A percentile compares a stretch with the other conserved stretches of the same genome.
phyloP scores from a whole-genome alignment of 2,888 invertebrate genomes.

The Sminthurides aquaticus region DNA sequence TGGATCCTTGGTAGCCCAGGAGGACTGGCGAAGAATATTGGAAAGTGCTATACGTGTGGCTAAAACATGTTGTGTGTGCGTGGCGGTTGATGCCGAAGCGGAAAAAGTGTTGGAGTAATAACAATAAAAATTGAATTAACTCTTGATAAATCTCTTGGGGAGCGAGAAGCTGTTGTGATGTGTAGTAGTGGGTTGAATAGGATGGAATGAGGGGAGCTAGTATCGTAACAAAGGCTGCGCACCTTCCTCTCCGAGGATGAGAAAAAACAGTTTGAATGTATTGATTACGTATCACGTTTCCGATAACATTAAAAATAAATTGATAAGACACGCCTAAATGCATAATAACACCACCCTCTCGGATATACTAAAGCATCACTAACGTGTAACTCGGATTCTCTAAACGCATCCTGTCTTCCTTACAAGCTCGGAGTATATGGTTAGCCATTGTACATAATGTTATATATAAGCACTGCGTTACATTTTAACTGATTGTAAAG shows the following conservation, averaged over 20 bases:
- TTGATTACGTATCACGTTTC: slow-evolving; percentile 8
- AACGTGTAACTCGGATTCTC: no score
- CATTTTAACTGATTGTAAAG: no score
- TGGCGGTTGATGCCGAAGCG: not conserved
- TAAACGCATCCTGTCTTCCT: no score
- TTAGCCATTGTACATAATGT: no score
- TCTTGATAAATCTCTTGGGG: not conserved
- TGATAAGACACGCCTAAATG: slow-evolving; percentile 5
- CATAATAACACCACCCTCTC: not conserved
- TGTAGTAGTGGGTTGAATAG: no score
- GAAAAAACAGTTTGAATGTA: not conserved
- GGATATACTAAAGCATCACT: no score
- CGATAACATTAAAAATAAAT: slow-evolving; percentile 9
- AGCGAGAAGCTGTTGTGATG: not conserved
- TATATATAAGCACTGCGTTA: no score
- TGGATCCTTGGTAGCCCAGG: no score
- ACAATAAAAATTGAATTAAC: not conserved
- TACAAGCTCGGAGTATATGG: no score
- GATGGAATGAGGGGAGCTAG: not conserved
- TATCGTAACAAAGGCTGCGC: not conserved
- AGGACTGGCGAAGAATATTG: no score
- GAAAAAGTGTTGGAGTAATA: not conserved
- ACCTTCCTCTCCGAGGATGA: not conserved
- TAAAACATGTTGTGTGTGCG: not conserved
- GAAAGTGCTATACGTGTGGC: not conserved